Base-by-base conservation (phyloP, 2,797 vertebrate species). In the Neopelma chrysocephalum region DNA sequence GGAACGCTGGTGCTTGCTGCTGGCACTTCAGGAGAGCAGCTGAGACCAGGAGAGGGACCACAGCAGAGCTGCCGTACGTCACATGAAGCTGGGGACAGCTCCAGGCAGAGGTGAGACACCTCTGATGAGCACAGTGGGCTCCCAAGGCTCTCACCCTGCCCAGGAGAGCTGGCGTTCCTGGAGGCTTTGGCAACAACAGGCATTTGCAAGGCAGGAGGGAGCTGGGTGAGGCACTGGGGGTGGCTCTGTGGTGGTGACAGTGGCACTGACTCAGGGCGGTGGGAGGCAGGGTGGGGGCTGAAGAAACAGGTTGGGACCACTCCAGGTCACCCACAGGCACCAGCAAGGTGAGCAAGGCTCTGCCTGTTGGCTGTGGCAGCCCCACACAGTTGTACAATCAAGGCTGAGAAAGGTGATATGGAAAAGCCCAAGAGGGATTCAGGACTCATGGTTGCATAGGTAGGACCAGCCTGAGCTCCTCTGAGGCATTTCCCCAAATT, bases 51-150 rank as follows among this genome's bases (percentile, higher is more conserved):
- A 78, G 25, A 65, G 47, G 21, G 13, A 76, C 19, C 3, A 3
- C n/a, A 53, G 45, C 38, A 56, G 64, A 77, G 70, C 4, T 17
- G 15, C 38, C 56, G 27, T 9, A 21, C 29, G 0, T 12, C 27
- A 45, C 15, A 4, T 40, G 54, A 82, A 84, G 66, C 4, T 19
- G 71, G 53, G 42, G 58, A 7, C 8, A 56, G 42, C 50, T 77
- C 40, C 1, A 3, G 57, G 54, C 38, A 21, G 38, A 34, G 32
- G 62, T 3, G 34, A 85, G 36, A 40, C 3, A 1, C 40, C 3
- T 6, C n/a, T 22, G 62, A 8, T 29, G 42, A 72, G 73, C 21
- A 15, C 0, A 0, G n/a, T 1, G 17, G 16, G 56, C 20, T 87
- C 54, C 62, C 57, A 26, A n/a, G 77, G 29, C 50, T 48, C 69